Evolutionary conservation across 2,888 invertebrate species (phyloP), one percentile per base, ranked within the genome.

Genomic region (Heliconius erato): DNA sequence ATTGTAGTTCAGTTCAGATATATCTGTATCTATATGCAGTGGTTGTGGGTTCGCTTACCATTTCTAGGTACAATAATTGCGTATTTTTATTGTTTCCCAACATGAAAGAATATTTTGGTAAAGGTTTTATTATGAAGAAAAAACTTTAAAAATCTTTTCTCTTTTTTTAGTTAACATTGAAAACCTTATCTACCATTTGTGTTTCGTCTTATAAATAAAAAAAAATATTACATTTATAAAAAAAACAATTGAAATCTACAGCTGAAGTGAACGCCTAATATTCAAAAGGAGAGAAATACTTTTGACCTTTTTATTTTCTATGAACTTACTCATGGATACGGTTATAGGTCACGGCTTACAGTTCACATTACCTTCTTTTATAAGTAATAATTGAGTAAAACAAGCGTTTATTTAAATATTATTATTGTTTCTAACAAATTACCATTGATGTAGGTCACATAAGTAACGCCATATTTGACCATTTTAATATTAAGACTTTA

Each of bases 261-360:
- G n/a, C 16, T 44, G 44, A 71, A n/a, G 2, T 40, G 40, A 71
- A 71, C n/a, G 40, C 19, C 35, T 12, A 16, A 71, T 71, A 74
- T 76, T 80, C 68, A 69, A 68, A 80, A 76, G 54, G 76, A 69
- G 44, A 77, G 63, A 63, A 81, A 77, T 77, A n/a, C 28, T 68
- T 81, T 77, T 71, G 81, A 68, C 81, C 77, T 77, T 77, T 77
- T 72, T 77, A 54, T 74, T 81, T 77, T 12, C 59, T 69, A 69
- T 76, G 49, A 26, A 68, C 26, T 77, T 28, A 67, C 32, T 3
- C 19, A 23, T 54, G 40, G 26, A 19, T 40, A 65, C 14, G 26
- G 76, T 35, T 76, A 76, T 76, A 68, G 80, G 74, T 80, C 80
- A 80, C 32, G 54, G 80, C 68, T 19, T 74, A 72, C 26, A 65